These are phyloP conservation scores for Euphysa ruthae DNA, from an alignment of 30 jellyfish, hydroid and myxozoan genomes.

Conservation along the genomic window DNA sequence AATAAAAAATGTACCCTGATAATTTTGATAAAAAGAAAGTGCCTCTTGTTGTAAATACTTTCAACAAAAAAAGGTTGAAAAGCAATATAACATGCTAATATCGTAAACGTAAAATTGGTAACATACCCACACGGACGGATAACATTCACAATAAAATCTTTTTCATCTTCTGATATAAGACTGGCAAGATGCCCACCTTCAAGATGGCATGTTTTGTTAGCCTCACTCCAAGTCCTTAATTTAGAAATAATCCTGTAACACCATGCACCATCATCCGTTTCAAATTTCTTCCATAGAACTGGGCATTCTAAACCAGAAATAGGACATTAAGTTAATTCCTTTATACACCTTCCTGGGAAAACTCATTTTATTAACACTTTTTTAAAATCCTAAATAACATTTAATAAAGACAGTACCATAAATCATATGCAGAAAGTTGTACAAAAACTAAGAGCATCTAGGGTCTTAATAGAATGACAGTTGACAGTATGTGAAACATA, in stretches of 20 bases:
- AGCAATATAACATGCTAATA: too few relatives aligned
- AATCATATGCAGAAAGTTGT: too few relatives aligned
- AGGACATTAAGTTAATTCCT: background rate
- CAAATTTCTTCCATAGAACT: conserved; percentile 73
- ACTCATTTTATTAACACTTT: too few relatives aligned
- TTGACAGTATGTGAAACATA: too few relatives aligned
- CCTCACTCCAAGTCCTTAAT: conserved; percentile 69
- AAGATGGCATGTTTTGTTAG: conserved; percentile 48
- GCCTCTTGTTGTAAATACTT: too few relatives aligned
- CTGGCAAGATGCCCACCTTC: conserved; percentile 87
- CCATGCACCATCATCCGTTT: conserved; percentile 51
- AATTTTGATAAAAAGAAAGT: too few relatives aligned
- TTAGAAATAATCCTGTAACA: conserved; percentile 72
- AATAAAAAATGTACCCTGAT: too few relatives aligned
- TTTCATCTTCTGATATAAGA: conserved; percentile 59
- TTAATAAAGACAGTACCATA: too few relatives aligned
- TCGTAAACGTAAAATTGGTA: background rate
- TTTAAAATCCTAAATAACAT: too few relatives aligned
- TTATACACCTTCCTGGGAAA: background rate
- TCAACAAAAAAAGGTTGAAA: too few relatives aligned
- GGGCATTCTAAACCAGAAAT: conserved; percentile 65
- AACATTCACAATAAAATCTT: conserved; percentile 45
- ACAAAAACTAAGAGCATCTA: too few relatives aligned
- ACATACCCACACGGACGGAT: conserved; percentile 78
- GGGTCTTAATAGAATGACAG: too few relatives aligned